These are phyloP conservation scores for Sardinella longiceps DNA, from an alignment of 2,797 vertebrate species.

Conservation along the genomic window DNA sequence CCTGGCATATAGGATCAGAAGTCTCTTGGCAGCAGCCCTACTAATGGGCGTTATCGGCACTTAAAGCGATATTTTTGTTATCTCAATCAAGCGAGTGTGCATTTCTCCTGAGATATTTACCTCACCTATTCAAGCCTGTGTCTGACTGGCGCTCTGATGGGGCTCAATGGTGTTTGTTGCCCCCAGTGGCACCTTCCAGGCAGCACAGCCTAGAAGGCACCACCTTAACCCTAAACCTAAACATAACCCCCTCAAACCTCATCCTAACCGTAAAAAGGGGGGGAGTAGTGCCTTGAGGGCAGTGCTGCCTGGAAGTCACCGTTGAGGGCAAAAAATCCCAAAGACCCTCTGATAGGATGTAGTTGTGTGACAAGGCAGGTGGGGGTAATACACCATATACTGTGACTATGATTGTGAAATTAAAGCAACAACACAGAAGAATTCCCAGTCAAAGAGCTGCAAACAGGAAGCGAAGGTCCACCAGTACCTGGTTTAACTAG, in stretches of 20 bases:
- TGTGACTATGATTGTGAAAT: background rate
- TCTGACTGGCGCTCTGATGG: background rate
- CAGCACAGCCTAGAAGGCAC: no score
- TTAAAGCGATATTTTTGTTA: background rate
- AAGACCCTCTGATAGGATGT: no score
- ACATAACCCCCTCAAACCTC: no score
- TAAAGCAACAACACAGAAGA: background rate
- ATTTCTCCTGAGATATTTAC: background rate
- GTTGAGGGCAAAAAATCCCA: no score
- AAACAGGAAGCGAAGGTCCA: background rate
- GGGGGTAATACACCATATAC: background rate
- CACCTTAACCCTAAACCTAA: no score
- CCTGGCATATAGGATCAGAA: background rate
- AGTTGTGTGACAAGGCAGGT: background rate
- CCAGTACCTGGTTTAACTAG: background rate
- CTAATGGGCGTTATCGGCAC: background rate
- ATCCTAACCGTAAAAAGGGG: no score
- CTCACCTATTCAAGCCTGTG: background rate
- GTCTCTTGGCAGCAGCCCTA: background rate
- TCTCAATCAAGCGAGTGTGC: background rate
- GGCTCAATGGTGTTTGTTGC: no score
- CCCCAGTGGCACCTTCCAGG: no score
- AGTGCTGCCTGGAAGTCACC: no score
- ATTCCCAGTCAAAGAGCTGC: background rate
- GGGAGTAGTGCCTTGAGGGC: no score